Base-by-base conservation (phyloP, 2,888 invertebrate species). In the Callyntrura sp. region DNA sequence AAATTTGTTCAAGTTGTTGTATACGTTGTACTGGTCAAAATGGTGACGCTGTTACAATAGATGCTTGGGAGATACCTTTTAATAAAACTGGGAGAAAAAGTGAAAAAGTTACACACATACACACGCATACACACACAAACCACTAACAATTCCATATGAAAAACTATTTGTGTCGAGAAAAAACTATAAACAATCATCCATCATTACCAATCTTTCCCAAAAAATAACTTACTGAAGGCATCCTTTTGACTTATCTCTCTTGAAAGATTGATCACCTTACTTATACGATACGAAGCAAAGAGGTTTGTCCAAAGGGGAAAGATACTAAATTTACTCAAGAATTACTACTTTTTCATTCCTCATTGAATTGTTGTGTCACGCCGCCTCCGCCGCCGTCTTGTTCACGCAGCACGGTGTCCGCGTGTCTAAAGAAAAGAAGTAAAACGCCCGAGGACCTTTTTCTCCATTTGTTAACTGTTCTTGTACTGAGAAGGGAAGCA, bases 151-250 rank as follows among this genome's bases (percentile, higher is more conserved):
- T n/a, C n/a, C n/a, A n/a, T n/a, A 43, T 8, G 28, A 28, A 78
- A 28, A 28, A 28, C 17, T 5, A 45, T 51, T 35, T 57, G 65
- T 82, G 65, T 62, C 20, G 43, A n/a, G 20, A 48, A 45, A n/a
- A 82, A 82, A 45, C 51, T 57, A 55, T 17, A n/a, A 28, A 78
- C 55, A 78, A 83, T 83, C 68, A 83, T 83, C 68, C 68, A 83
- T 83, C 83, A 83, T 83, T 83, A 83, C 68, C 83, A 65, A 83
- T 83, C 83, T 83, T 68, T 81, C 45, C 20, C 20, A 62, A 81
- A 62, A 43, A 81, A 81, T 55, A 23, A 60, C 20, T 60, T 45
- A 81, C 43, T 68, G 25, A 68, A 35, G 48, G n/a, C 65, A 83
- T 68, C 83, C 48, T 20, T 35, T 51, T 83, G 83, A 68, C 83